Conservation (phyloP, 2,797 vertebrate species). For the Cuniculus paca region DNA sequence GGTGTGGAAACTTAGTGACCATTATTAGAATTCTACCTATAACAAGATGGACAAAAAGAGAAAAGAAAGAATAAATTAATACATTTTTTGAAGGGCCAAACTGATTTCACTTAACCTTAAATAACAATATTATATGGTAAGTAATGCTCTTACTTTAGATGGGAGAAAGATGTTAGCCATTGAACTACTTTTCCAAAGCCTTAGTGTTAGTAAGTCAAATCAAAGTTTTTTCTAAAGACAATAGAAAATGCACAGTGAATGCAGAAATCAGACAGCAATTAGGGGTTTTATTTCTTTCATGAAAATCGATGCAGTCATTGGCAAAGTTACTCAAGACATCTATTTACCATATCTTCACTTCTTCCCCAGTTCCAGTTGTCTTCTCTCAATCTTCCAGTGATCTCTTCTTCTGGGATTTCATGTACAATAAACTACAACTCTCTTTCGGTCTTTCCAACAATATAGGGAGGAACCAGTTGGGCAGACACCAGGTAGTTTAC, state of each 20-base stretch:
- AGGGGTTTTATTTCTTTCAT: background rate
- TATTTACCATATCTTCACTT: background rate
- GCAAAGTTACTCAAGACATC: background rate
- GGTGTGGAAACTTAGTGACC: background rate
- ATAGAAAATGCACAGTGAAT: background rate
- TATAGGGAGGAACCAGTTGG: background rate
- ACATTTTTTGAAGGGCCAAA: background rate
- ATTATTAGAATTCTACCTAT: background rate
- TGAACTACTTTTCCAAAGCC: background rate
- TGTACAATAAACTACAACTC: background rate
- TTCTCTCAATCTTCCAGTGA: background rate
- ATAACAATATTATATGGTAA: background rate
- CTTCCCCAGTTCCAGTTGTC: background rate
- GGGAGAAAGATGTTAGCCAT: background rate
- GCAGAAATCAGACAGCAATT: background rate
- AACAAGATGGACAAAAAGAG: background rate
- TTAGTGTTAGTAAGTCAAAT: conserved; percentile 1
- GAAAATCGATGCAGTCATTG: background rate
- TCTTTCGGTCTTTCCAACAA: background rate
- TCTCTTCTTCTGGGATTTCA: background rate
- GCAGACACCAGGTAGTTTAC: background rate
- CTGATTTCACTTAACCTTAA: background rate
- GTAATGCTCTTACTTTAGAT: background rate
- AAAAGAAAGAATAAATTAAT: background rate
- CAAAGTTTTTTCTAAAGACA: background rate